Conservation (phyloP, 2,888 invertebrate species). For the Tubulanus polymorphus region DNA sequence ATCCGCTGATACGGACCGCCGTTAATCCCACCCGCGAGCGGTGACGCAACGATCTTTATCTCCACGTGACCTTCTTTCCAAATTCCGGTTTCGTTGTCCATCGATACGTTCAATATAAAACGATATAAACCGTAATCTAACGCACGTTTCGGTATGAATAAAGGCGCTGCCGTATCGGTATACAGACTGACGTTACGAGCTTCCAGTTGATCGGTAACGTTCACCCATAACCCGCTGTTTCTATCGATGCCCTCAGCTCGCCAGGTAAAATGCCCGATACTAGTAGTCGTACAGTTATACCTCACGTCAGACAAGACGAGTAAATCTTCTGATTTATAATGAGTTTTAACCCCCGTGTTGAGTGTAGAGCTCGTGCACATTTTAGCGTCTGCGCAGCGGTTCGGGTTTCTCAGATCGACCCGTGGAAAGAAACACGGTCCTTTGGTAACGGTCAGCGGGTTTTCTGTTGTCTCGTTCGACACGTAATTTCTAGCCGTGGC, state of each 20-base stretch:
- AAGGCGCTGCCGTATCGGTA: slow-evolving; percentile 18
- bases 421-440: slow-evolving; percentile 24
- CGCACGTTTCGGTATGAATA: slow-evolving; percentile 14
- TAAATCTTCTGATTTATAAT: slow-evolving; percentile 19
- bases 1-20: slow-evolving; percentile 20
- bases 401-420: slow-evolving; percentile 18
- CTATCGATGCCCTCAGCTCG: slow-evolving; percentile 14
- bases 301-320: slow-evolving; percentile 21
- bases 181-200: slow-evolving; percentile 17
- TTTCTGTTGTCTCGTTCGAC: slow-evolving; percentile 11
- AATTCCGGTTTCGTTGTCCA: slow-evolving; percentile 26
- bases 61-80: slow-evolving; percentile 14
- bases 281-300: slow-evolving; percentile 24
- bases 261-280: slow-evolving; percentile 21
- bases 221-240: slow-evolving; percentile 9
- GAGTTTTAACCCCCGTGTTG: slow-evolving; percentile 14
- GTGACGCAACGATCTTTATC: slow-evolving; percentile 20
- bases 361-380: too few species aligned
- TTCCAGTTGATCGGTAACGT: slow-evolving; percentile 20
- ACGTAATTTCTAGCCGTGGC: too few species aligned
- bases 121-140: slow-evolving; percentile 26
- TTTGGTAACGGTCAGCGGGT: slow-evolving; percentile 18
- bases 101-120: slow-evolving; percentile 25
- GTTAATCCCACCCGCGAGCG: slow-evolving; percentile 16
- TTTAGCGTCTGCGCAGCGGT: too few species aligned